A percentile compares a stretch with the other conserved stretches of the same genome.
phyloP scores from a whole-genome alignment of 1,140 invertebrate genomes.

The Homalodisca vitripennis region DNA sequence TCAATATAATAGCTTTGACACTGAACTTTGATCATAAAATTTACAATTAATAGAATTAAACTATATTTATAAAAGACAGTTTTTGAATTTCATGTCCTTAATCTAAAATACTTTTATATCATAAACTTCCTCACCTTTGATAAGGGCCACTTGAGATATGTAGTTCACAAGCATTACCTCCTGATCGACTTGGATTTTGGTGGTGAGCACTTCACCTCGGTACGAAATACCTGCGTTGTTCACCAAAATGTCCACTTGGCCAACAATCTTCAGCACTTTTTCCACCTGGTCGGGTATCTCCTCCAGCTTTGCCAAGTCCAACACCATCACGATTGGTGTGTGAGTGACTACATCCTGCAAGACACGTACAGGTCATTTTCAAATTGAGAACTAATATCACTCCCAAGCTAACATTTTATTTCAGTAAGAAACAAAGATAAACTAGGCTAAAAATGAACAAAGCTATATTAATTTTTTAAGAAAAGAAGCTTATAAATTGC shows the following conservation, averaged over 20 bases:
- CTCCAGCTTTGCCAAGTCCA: slow-evolving; percentile 77
- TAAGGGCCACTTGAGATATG: slow-evolving; percentile 87
- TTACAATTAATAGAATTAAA: too few species aligned
- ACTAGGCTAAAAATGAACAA: not conserved
- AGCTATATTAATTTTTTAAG: not conserved
- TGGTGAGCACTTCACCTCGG: slow-evolving; percentile 73
- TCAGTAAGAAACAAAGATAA: not conserved
- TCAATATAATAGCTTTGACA: too few species aligned
- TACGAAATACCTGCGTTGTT: slow-evolving; percentile 92
- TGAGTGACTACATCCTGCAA: slow-evolving; percentile 60
- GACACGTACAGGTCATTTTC: not conserved
- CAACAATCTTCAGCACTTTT: slow-evolving; percentile 66
- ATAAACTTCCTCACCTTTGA: slow-evolving; percentile 71
- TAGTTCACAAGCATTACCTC: slow-evolving; percentile 94
- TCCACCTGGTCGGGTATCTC: slow-evolving; percentile 60
- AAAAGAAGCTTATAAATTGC: not conserved
- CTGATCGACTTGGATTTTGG: slow-evolving; percentile 79
- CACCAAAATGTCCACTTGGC: slow-evolving; percentile 82
- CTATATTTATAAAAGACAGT: too few species aligned
- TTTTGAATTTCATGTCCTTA: too few species aligned
- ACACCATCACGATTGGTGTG: slow-evolving; percentile 69
- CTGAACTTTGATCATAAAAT: too few species aligned
- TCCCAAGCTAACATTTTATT: too few species aligned
- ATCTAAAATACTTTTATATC: too few species aligned
- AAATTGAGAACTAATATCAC: too few species aligned